Conservation (phyloP, 2,797 vertebrate genomes). For the Sparidentex hasta region DNA sequence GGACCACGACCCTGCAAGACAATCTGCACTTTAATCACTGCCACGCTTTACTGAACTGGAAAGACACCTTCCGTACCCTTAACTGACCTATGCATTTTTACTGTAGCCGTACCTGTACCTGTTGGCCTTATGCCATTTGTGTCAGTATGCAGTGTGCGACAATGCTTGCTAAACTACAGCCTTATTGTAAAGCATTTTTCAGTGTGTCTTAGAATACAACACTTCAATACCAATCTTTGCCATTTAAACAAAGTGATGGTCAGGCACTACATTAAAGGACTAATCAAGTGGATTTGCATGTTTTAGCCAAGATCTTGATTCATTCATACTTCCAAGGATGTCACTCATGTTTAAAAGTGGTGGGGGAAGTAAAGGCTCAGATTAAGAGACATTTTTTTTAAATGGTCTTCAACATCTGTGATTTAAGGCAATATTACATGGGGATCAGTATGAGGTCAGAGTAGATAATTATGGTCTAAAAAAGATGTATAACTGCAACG, state of each 20-base stretch:
- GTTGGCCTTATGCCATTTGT: background rate
- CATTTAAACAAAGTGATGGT: background rate
- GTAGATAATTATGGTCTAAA: no score
- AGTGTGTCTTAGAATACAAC: background rate
- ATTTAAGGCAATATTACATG: no score
- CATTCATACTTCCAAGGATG: background rate
- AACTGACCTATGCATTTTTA: slow-evolving; percentile 2
- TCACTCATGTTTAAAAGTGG: no score
- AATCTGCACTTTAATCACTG: slow-evolving; percentile 39
- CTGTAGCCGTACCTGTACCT: background rate
- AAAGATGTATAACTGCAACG: no score
- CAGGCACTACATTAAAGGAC: background rate
- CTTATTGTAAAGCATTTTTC: background rate
- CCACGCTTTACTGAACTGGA: slow-evolving; percentile 22
- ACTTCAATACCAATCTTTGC: background rate
- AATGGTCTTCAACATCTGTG: no score
- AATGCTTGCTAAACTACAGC: background rate
- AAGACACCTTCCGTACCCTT: slow-evolving; percentile 5
- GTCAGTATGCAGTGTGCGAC: background rate
- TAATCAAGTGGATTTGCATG: background rate
- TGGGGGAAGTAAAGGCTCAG: no score
- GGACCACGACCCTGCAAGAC: slow-evolving; percentile 29
- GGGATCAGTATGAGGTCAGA: no score
- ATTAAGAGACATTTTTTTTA: no score
- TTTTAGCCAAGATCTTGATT: background rate